phyloP scores from a whole-genome alignment of 2,113 vertebrate genomes.

The Rhea americana region DNA sequence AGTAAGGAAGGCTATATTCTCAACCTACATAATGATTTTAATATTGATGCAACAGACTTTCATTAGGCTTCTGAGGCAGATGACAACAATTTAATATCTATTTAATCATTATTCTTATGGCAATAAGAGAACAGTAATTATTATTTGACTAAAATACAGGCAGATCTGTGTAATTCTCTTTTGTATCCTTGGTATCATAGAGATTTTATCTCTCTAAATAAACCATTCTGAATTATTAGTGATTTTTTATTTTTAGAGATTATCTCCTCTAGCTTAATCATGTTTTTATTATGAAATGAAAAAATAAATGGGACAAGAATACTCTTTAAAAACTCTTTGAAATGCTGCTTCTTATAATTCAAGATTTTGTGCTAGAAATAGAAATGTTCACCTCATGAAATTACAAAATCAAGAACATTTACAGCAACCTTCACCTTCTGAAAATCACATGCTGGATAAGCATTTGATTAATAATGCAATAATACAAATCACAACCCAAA shows the following conservation, averaged over 20 bases:
- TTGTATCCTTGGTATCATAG: not conserved
- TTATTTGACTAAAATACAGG: not conserved
- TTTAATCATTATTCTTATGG: not conserved
- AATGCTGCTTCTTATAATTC: not conserved
- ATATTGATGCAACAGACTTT: not conserved
- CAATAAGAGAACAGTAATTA: not conserved
- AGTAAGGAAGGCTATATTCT: not conserved
- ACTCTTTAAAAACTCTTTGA: not conserved
- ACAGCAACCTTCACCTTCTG: constrained; percentile 33
- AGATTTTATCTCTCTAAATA: not conserved
- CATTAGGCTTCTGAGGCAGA: not conserved
- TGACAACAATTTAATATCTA: not conserved
- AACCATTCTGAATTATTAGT: not conserved
- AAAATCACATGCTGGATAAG: constrained; percentile 31
- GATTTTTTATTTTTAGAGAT: not conserved
- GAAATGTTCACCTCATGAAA: not conserved
- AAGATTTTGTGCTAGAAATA: not conserved
- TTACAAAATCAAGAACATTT: constrained; percentile 9
- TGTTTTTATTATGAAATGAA: not conserved
- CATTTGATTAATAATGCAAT: constrained; percentile 40
- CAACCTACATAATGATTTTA: not conserved
- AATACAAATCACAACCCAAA: constrained; percentile 45
- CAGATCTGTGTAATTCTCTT: not conserved
- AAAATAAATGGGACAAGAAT: not conserved
- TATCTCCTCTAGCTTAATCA: not conserved